Evolutionary conservation across 2,113 vertebrate species (phyloP), one percentile per base, ranked within the genome.

Genomic region (Xyrauchen texanus): DNA sequence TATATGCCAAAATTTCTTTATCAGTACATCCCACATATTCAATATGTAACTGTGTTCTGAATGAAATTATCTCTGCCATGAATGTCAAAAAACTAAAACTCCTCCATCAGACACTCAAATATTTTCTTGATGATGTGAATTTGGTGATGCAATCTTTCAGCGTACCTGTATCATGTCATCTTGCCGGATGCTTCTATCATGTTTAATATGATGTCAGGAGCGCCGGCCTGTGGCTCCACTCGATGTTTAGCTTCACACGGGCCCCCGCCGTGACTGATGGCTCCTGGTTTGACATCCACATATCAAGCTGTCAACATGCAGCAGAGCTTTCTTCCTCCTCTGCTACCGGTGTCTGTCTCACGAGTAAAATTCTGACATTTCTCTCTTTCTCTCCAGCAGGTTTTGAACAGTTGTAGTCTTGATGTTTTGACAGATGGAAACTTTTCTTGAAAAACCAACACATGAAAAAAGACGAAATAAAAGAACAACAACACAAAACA

Each of bases 371-470:
- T 46, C 79, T 72, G 68, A 79, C 81, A 79, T 81, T 52, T 67
- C 60, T 63, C 60, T 74, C 70, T 72, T 6, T 75, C 76, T 77
- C 63, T 85, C 12, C 65, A 72, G 12, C 81, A 85, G 84, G 84
- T 83, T 78, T 78, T 77, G 68, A 79, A 80, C 73, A 77, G 68
- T 77, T 79, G 67, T 63, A 70, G 74, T 68, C 58, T 78, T 66
- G 81, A 78, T 65, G 64, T 70, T 67, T 82, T 78, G 65, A 80
- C 63, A 51, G 78, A 83, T 81, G 81, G 77, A 82, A 78, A 82
- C 72, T 82, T 84, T 85, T 70, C 78, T 83, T 62, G 65, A 72
- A 68, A 84, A 78, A 81, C 60, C 69, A 82, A 66, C 61, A 69
- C 6, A 58, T 13, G 51, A 44, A 76, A 66, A 68, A 58, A 60